Base-by-base conservation (phyloP, 2,888 invertebrate genomes). In the Chrysina gloriosa region DNA sequence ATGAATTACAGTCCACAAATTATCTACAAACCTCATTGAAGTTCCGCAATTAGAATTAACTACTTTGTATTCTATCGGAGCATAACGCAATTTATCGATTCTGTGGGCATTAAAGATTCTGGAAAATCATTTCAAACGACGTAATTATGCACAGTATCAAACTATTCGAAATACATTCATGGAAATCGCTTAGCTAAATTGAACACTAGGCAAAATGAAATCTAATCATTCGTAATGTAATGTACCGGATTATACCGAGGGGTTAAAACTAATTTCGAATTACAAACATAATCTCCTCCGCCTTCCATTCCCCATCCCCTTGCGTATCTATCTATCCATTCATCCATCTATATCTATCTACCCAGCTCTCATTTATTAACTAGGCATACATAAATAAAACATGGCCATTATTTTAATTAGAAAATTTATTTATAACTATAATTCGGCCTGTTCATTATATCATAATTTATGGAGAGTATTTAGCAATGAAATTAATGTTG, bases 401-500 rank as follows among this genome's bases (percentile, higher is more conserved):
- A 25, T 39, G 27, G 48, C 64, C 58, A 56, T 68, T 68, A 79
- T 78, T 80, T 78, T 78, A 79, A 80, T 80, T 79, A 77, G 78
- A 74, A 77, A 77, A 81, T 80, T 79, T 81, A 80, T 81, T 81
- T 80, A 81, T 81, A 78, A 80, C 79, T 73, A 77, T 80, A 81
- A 81, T 81, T 82, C 79, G 79, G 79, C 77, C 77, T 82, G 82
- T 83, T 83, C 82, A 83, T 83, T 83, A 82, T 82, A 80, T 79
- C 72, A 81, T 82, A 82, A 83, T 83, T 83, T 83, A 83, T 82
- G 76, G 82, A 78, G 78, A 81, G 82, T 83, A 83, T 84, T 83
- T 83, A 82, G 83, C 81, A 82, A 82, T 82, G 83, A 83, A 84
- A 83, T 84, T 83, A 84, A 83, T 83, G 84, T 83, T 81, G 80